Evolutionary conservation across 1,140 invertebrate species (phyloP), one percentile per base, ranked within the genome.

Genomic region (Magallana angulata): DNA sequence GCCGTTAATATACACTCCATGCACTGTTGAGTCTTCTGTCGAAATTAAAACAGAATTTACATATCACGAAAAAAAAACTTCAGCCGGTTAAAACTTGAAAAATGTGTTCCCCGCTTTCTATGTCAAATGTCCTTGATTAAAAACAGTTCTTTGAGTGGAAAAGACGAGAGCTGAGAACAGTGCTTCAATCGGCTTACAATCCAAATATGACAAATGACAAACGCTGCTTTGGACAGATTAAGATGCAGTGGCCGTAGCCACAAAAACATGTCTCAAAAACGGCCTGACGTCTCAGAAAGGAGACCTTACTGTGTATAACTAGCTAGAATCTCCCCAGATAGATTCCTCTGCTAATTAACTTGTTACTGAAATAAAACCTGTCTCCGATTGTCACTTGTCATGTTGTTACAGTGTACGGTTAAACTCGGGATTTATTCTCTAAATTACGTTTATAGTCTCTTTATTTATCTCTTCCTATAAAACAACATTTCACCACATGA

Each of bases 311-410:
- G n/a, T 71, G 68, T 24, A 30, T 9, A 71, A 76, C 24, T 76
- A 11, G 36, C 36, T 48, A 4, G 3, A 48, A 48, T 48, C 36
- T 48, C 11, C 24, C 24, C 36, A 18, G 68, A 12, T 76, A 30
- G 18, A 9, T 68, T 64, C n/a, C n/a, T 8, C 18, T 24, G 68
- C 68, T 30, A 30, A 30, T 18, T 76, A 18, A 8, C 24, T 76
- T 9, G 68, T 76, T 30, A 76, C 68, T 12, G 24, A 68, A 18
- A 24, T 68, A 68, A 68, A 68, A 68, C n/a, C 64, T 76, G 68
- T 76, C 68, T 18, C 36, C 68, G 36, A 30, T 76, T 76, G 68
- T 76, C 68, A 76, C 3, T 76, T 76, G 68, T 76, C 68, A 76
- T 76, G 24, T 76, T 36, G 11, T 30, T 12, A 18, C 12, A 76